Base-by-base conservation (phyloP, 2,797 vertebrate genomes). In the Aphelocoma californica region DNA sequence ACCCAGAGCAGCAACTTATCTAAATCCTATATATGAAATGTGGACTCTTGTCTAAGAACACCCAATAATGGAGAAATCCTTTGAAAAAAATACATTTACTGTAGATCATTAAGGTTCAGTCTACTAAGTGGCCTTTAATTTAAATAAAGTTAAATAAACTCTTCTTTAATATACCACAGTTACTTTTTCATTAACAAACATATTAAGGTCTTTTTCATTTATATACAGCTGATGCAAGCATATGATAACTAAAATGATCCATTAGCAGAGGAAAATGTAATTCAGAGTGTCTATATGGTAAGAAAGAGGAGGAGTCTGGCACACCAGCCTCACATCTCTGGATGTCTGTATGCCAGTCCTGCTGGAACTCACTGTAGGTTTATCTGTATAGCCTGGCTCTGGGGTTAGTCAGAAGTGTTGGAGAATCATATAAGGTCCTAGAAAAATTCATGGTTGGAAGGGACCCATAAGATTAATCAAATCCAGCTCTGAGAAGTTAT, bases 121-220 rank as follows among this genome's bases (percentile, higher is more conserved):
- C 83, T 85, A 57, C 88, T 95, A 97, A 97, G 38, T 88, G 88
- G 81, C 88, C 82, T 95, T 95, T 96, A 96, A 96, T 96, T 96
- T 94, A 95, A 95, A 95, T 66, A 31, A 93, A 95, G 90, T 95
- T 96, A 97, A 97, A 95, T 93, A 96, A 97, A 96, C 84, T 94
- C 86, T 94, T 95, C 62, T 95, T 89, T 81, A 93, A 96, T 93
- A 82, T 82, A 86, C 47, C 88, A 86, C 54, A 79, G 61, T 93
- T 93, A 95, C 90, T 89, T 97, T 92, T 96, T 87, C 90, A 95
- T 97, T 96, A 96, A 96, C 81, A 94, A 94, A 94, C 65, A 85
- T 73, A 95, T 97, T 96, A 95, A 86, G 48, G 70, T 56, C 16
- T 53, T 89, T 86, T 96, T 86, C 64, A 95, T 97, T 95, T 96